These are phyloP conservation scores for Creontiades dilutus DNA, from an alignment of 2,888 invertebrate species.

Conservation along the genomic window DNA sequence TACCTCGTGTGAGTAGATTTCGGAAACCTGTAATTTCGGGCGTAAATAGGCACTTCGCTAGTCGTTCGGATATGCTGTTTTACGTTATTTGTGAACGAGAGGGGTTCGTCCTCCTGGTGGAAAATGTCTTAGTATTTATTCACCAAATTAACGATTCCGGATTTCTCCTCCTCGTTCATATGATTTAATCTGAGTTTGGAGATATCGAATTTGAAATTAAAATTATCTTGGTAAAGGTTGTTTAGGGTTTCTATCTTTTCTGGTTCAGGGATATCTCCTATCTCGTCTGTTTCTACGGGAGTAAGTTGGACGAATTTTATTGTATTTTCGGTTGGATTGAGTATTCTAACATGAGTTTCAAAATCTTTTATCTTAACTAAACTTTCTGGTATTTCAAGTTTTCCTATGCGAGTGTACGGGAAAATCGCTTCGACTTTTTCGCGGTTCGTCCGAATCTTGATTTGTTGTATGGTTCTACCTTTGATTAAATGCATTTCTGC, in stretches of 20 bases:
- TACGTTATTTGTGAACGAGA: conserved; percentile 66
- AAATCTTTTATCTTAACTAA: neutral
- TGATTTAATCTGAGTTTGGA: conserved; percentile 50
- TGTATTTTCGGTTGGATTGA: conserved; percentile 25
- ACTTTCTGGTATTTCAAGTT: conserved; percentile 22
- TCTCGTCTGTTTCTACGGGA: neutral
- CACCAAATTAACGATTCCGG: conserved; percentile 73
- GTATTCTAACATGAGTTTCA: neutral
- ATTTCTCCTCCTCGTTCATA: conserved; percentile 67
- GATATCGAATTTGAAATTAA: conserved; percentile 9
- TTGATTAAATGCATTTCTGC: neutral
- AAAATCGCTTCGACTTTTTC: neutral
- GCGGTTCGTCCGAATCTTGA: conserved; percentile 19
- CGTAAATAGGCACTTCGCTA: conserved; percentile 75
- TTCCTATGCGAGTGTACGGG: too few species aligned
- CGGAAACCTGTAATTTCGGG: conserved; percentile 77
- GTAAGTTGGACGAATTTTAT: neutral
- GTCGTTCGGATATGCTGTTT: conserved; percentile 75
- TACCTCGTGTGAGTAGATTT: conserved; percentile 76
- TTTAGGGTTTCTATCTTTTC: neutral
- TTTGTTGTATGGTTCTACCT: conserved; percentile 2
- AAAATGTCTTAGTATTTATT: conserved; percentile 72
- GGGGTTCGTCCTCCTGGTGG: conserved; percentile 73
- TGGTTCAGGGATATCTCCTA: neutral
- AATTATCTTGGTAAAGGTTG: conserved; percentile 19